Conservation (phyloP, 2,888 invertebrate species). For the Ceraclea dissimilis region DNA sequence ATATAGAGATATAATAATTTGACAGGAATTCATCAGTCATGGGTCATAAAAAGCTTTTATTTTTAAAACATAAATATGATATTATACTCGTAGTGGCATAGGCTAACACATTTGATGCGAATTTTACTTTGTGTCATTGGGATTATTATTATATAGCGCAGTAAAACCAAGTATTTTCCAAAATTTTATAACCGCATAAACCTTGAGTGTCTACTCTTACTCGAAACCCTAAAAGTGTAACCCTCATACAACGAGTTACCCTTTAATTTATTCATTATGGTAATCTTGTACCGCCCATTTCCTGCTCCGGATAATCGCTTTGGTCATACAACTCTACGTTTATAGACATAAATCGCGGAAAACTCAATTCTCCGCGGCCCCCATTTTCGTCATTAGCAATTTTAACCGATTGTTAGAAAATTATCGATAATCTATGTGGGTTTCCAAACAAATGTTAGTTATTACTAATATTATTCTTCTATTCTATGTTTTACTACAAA, state of each 20-base stretch:
- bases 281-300: slow-evolving; percentile 24
- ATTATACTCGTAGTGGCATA: neutral
- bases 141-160: neutral
- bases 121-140: neutral
- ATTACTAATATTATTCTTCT: too few relatives aligned
- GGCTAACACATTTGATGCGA: neutral
- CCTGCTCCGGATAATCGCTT: slow-evolving; percentile 24
- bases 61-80: neutral
- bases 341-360: slow-evolving; percentile 17
- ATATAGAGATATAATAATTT: too few relatives aligned
- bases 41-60: neutral
- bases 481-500: too few relatives aligned
- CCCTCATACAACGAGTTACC: slow-evolving; percentile 2
- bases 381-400: slow-evolving; percentile 13
- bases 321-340: slow-evolving; percentile 21
- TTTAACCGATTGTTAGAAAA: neutral
- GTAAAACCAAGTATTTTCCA: neutral
- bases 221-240: neutral
- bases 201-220: neutral
- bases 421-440: neutral
- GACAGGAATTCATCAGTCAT: neutral
- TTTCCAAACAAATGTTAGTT: too few relatives aligned
- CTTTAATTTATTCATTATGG: slow-evolving; percentile 25
- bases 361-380: slow-evolving; percentile 13
- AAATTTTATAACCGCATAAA: slow-evolving; percentile 1